Conservation (phyloP, 2,797 vertebrate species). For the Adrianichthys oophorus region DNA sequence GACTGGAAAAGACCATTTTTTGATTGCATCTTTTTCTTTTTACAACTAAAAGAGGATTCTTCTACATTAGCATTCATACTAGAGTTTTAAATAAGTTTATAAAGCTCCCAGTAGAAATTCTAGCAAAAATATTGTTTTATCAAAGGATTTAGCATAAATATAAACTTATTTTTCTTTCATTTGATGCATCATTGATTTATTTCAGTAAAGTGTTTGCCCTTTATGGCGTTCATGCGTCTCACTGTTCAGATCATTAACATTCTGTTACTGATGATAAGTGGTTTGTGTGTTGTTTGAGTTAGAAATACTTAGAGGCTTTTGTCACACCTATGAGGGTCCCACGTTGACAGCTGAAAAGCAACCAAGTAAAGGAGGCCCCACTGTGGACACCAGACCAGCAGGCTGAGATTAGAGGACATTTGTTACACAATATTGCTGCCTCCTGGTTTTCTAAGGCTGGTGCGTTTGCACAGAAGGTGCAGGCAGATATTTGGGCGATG, state of each 20-base stretch:
- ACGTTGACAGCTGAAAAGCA: conserved; percentile 27
- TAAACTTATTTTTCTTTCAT: too few relatives aligned
- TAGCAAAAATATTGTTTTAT: too few relatives aligned
- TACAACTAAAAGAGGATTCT: too few relatives aligned
- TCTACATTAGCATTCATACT: too few relatives aligned
- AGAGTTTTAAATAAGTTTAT: too few relatives aligned
- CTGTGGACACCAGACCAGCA: conserved; percentile 75
- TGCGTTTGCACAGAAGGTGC: conserved; percentile 89
- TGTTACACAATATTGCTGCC: conserved; percentile 86
- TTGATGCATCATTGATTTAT: too few relatives aligned
- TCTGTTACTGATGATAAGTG: neutral
- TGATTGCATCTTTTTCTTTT: too few relatives aligned
- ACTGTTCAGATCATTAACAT: neutral
- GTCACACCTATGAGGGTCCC: conserved; percentile 19
- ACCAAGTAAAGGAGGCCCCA: conserved; percentile 60
- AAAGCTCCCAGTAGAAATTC: too few relatives aligned
- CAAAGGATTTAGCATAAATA: too few relatives aligned
- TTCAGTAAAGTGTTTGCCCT: neutral
- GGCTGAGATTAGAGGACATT: conserved; percentile 88
- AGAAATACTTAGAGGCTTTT: conserved; percentile 8
- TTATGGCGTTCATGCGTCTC: neutral
- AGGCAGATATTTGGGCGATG: conserved; percentile 89
- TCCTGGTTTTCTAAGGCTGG: conserved; percentile 85
- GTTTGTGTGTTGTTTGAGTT: neutral
- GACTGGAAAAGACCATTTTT: too few relatives aligned